These are phyloP conservation scores for Odontocerum albicorne DNA, from an alignment of 2,888 invertebrate species.

Conservation along the genomic window DNA sequence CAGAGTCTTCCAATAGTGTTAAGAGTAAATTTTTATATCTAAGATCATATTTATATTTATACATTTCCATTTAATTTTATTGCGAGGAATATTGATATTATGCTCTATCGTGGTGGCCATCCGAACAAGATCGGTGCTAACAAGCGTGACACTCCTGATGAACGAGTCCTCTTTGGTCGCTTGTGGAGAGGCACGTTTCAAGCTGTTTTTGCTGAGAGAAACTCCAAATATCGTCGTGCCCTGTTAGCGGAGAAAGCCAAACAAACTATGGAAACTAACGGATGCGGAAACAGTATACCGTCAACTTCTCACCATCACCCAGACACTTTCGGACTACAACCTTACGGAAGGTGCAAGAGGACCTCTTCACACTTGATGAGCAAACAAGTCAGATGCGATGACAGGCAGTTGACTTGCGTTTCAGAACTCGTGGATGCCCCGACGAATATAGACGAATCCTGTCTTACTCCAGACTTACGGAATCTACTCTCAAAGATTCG, in stretches of 20 bases:
- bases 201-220: slow-evolving; percentile 48
- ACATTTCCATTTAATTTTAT: neutral
- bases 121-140: slow-evolving; percentile 16
- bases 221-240: slow-evolving; percentile 32
- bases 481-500: slow-evolving; percentile 44
- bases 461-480: slow-evolving; percentile 51
- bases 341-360: slow-evolving; percentile 2
- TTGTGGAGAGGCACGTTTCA: slow-evolving; percentile 71
- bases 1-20: slow-evolving; percentile 32
- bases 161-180: slow-evolving; percentile 69
- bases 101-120: slow-evolving; percentile 28
- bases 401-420: slow-evolving; percentile 1
- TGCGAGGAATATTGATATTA: slow-evolving; percentile 22
- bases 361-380: slow-evolving; percentile 10
- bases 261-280: slow-evolving; percentile 20
- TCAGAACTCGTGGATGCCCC: neutral
- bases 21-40: slow-evolving; percentile 10
- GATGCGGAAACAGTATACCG: neutral
- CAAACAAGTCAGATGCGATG: slow-evolving; percentile 4
- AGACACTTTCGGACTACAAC: slow-evolving; percentile 1
- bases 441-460: slow-evolving; percentile 45
- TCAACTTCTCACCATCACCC: slow-evolving; percentile 3
- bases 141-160: slow-evolving; percentile 48
- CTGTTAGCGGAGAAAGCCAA: slow-evolving; percentile 21
- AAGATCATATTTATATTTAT: neutral